Evolutionary conservation across 1,140 invertebrate genomes (phyloP).

Genomic region (Fopius arisanus): DNA sequence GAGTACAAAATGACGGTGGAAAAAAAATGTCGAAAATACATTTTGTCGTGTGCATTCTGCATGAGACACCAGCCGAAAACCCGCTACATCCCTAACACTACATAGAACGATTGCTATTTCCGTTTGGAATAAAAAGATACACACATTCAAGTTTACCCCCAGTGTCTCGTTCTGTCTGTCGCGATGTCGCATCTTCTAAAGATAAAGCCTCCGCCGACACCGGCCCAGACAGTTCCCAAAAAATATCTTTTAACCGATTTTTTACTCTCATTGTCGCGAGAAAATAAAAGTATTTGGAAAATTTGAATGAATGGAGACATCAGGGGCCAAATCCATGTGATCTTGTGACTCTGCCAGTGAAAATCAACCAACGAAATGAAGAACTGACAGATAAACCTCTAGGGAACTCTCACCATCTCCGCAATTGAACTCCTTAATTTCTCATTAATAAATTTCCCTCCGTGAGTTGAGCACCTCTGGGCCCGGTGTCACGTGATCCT

Average conservation of each 20-base stretch:
- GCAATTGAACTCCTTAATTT: background rate
- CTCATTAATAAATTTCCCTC: background rate
- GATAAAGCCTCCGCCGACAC: conserved; percentile 48
- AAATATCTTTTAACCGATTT: background rate
- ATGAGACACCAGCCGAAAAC: conserved; percentile 17
- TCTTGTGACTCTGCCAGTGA: too few relatives aligned
- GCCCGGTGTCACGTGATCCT: conserved; percentile 19
- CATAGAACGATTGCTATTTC: conserved; percentile 58
- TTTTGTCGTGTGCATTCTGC: conserved; percentile 26
- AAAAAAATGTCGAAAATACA: conserved; percentile 21
- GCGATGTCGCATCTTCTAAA: conserved; percentile 50
- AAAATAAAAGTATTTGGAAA: background rate
- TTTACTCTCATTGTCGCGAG: background rate
- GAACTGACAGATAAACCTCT: too few relatives aligned
- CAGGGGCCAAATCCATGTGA: background rate
- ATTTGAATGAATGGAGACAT: background rate
- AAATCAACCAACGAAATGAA: too few relatives aligned
- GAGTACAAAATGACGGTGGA: background rate
- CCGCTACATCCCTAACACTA: conserved; percentile 34
- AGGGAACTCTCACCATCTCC: too few relatives aligned
- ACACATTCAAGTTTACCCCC: conserved; percentile 9
- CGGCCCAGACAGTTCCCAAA: conserved; percentile 19
- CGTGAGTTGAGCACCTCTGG: conserved; percentile 23
- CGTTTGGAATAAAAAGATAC: conserved; percentile 40
- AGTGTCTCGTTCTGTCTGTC: conserved; percentile 42